Conservation (phyloP, 2,113 vertebrate species). For the Montifringilla adamsi region DNA sequence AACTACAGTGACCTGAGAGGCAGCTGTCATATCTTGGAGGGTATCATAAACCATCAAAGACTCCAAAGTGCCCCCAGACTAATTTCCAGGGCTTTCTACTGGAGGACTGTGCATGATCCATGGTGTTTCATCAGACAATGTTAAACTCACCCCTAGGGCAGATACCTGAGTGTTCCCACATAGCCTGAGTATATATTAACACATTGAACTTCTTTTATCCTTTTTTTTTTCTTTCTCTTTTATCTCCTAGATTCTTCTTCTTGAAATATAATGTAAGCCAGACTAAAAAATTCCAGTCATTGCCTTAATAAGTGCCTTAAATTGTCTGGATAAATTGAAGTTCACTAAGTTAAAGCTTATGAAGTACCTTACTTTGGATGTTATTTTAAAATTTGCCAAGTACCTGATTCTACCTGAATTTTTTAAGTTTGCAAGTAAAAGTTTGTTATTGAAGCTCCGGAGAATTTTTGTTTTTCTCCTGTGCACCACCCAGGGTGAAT, state of each 20-base stretch:
- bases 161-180: not conserved
- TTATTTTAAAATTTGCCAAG: not conserved
- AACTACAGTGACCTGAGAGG: not conserved
- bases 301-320: not conserved
- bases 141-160: not conserved
- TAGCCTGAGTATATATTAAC: not conserved
- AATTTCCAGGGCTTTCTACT: not conserved
- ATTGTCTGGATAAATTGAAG: not conserved
- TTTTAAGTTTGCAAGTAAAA: not conserved
- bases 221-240: not conserved
- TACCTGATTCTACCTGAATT: not conserved
- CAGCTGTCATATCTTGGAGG: not conserved
- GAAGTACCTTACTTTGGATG: not conserved
- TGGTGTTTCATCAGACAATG: not conserved
- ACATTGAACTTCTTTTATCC: not conserved
- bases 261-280: not conserved
- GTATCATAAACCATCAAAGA: too few relatives aligned
- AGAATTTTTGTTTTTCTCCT: not conserved
- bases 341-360: not conserved
- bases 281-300: not conserved
- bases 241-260: not conserved
- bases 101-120: not conserved
- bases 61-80: not conserved
- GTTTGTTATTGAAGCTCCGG: not conserved
- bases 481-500: rapidly evolving